A percentile compares a stretch with the other conserved stretches of the same genome.
Conservation (phyloP, 2,113 vertebrate species). For the Rafetus swinhoei region DNA sequence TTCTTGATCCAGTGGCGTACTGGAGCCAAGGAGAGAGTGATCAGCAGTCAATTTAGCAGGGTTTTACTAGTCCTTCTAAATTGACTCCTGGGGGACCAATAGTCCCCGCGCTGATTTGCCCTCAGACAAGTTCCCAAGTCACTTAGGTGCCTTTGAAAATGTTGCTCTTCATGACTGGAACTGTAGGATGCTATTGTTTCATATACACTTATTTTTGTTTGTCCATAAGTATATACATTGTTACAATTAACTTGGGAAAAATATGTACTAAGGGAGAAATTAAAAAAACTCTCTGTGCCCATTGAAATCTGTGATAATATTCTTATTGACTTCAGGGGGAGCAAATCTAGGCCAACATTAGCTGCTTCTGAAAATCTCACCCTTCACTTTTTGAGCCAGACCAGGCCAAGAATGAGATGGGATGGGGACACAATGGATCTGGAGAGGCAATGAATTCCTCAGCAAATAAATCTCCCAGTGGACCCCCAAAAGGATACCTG, state of each 20-base stretch:
- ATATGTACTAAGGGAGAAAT: not conserved
- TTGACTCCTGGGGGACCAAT: too few species aligned
- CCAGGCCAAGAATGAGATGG: not conserved
- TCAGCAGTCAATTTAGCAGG: too few species aligned
- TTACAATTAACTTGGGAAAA: not conserved
- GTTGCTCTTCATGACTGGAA: not conserved
- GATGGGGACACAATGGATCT: not conserved
- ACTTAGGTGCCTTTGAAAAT: not conserved
- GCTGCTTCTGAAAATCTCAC: not conserved
- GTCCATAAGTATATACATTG: not conserved
- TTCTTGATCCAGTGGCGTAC: too few species aligned
- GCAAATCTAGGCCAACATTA: not conserved
- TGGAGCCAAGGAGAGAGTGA: too few species aligned
- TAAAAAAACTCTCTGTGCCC: not conserved
- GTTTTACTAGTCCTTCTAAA: too few species aligned
- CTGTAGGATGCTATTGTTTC: not conserved
- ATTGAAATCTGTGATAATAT: not conserved
- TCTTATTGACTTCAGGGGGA: not conserved
- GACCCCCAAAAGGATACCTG: not conserved
- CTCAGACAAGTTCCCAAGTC: not conserved
- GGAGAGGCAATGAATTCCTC: not conserved
- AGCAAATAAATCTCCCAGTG: not conserved
- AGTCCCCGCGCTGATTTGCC: too few species aligned
- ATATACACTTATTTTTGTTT: not conserved
- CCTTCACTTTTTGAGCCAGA: not conserved